phyloP scores from a whole-genome alignment of 2,888 invertebrate species.

The Xanthia icteritia region DNA sequence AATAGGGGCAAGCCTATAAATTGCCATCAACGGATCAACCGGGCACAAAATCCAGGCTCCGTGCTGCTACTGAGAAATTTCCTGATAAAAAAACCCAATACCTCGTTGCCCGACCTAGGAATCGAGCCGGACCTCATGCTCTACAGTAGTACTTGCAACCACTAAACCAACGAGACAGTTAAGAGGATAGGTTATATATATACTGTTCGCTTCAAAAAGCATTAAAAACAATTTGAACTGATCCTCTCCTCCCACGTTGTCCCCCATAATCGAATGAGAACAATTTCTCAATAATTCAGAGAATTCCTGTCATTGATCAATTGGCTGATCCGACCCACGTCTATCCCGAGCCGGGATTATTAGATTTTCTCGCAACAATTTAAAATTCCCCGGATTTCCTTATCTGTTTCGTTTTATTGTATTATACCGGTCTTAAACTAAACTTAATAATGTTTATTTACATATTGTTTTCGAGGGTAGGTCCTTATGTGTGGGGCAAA shows the following conservation, averaged over 20 bases:
- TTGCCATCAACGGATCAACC: not conserved
- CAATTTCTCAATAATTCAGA: conserved; percentile 76
- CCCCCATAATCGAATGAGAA: conserved; percentile 68
- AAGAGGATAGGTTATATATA: not conserved
- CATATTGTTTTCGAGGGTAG: conserved; percentile 48
- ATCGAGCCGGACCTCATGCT: not conserved
- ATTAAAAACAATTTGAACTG: conserved; percentile 53
- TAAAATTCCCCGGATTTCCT: conserved; percentile 69
- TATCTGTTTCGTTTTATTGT: conserved; percentile 68
- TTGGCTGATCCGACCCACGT: conserved; percentile 75
- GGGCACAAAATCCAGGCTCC: not conserved
- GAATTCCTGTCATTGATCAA: conserved; percentile 78
- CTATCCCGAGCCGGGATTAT: conserved; percentile 72
- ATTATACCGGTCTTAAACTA: conserved; percentile 56
- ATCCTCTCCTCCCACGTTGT: conserved; percentile 27
- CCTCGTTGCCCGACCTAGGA: not conserved
- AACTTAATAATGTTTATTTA: conserved; percentile 61
- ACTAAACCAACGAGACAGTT: too few relatives aligned
- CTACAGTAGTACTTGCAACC: not conserved
- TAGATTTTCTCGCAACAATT: conserved; percentile 78
- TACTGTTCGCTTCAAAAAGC: conserved; percentile 29
- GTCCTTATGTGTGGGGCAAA: conserved; percentile 14
- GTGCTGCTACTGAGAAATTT: not conserved
- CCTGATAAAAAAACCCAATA: not conserved
- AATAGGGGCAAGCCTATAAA: not conserved